Base-by-base conservation (phyloP, 2,888 invertebrate species). In the Lasioglossum pauxillum region DNA sequence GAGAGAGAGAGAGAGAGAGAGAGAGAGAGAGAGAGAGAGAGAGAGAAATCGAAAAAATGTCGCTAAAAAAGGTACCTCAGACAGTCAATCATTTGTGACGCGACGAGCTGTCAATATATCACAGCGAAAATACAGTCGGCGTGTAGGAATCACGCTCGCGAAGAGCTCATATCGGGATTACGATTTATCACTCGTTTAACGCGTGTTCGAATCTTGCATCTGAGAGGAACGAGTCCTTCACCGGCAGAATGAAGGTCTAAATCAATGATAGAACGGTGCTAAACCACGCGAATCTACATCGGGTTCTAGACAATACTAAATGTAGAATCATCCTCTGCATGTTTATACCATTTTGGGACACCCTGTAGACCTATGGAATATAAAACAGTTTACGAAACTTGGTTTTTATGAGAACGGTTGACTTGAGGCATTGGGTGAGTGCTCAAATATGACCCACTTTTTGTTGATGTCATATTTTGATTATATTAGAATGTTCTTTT, bases 161-260 rank as follows among this genome's bases (percentile, higher is more conserved):
- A 72, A 87, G 83, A 87, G 83, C 75, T 82, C 84, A 77, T 87
- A 89, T 87, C 83, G 64, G 74, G 75, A 41, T 75, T 79, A 67
- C 87, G 88, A 88, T 89, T 87, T 87, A 89, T 88, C 88, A 88
- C 75, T 81, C 85, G 83, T 85, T 85, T 84, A 87, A 81, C 85
- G 77, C 82, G 75, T 69, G 78, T 80, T 78, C 76, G 71, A 75
- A 80, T 82, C 78, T 72, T 60, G 57, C 69, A 44, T 79, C 69
- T 49, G 80, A 77, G 44, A 71, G 79, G 75, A 49, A 44, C 41
- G 31, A 46, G 16, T 60, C 69, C 74, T 72, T 35, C 64, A 12
- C 41, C 41, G 74, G 64, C 49, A 69, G 27, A 49, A 53, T n/a
- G 46, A 31, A 73, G 46, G 60, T 60, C 44, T 46, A 38, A 80